A percentile compares a stretch with the other conserved stretches of the same genome.
phyloP scores from a whole-genome alignment of 2,888 invertebrate genomes.

The Slavum lentiscoides region DNA sequence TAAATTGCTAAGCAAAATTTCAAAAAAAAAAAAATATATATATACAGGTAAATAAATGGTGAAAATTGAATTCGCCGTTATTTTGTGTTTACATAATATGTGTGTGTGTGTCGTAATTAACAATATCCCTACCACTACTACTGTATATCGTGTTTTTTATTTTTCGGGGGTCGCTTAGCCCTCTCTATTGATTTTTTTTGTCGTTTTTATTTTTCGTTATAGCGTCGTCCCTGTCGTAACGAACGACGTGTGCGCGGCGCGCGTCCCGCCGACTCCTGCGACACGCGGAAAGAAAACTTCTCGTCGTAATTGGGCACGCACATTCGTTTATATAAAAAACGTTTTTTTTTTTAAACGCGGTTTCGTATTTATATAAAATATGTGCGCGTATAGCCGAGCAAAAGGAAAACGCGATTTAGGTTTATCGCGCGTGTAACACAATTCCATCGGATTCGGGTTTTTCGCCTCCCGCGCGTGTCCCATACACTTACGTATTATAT shows the following conservation, averaged over 20 bases:
- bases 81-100: not conserved
- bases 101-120: no score
- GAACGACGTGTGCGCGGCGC: not conserved
- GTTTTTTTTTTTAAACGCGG: slow-evolving; percentile 7
- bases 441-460: slow-evolving; percentile 14
- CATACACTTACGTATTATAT: not conserved
- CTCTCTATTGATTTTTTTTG: slow-evolving; percentile 1
- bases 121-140: not conserved
- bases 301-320: slow-evolving; percentile 31
- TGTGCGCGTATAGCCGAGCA: no score
- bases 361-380: not conserved
- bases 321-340: not conserved
- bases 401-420: slow-evolving; percentile 8
- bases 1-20: no score
- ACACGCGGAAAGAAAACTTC: not conserved
- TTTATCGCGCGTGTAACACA: slow-evolving; percentile 14
- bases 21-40: no score
- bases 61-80: no score
- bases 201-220: slow-evolving; percentile 3
- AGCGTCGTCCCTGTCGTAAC: no score
- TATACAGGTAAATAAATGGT: no score
- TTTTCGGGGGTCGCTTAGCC: not conserved
- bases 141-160: not conserved
- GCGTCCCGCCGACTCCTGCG: no score
- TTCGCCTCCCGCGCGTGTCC: not conserved